These are phyloP conservation scores for Eutolmus rufibarbis DNA, from an alignment of 2,888 invertebrate genomes.

Conservation along the genomic window DNA sequence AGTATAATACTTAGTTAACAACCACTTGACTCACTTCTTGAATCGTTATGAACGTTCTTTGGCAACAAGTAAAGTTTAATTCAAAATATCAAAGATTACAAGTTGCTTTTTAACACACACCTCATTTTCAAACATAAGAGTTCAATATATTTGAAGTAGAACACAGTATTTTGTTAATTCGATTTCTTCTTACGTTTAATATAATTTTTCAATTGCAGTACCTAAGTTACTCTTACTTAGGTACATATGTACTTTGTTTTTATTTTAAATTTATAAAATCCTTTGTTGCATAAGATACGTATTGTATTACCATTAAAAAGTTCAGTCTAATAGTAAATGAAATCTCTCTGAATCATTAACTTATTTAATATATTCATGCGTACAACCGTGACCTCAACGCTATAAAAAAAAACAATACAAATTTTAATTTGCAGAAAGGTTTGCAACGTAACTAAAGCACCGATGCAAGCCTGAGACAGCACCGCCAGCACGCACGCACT, in stretches of 20 bases:
- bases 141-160: too few species aligned
- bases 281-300: not conserved
- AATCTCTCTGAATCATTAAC: not conserved
- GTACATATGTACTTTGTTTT: not conserved
- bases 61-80: too few species aligned
- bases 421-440: not conserved
- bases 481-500: not conserved
- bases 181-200: not conserved
- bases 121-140: too few species aligned
- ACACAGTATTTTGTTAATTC: not conserved
- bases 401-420: not conserved
- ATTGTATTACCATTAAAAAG: not conserved
- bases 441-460: not conserved
- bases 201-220: too few species aligned
- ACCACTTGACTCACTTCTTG: not conserved
- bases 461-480: not conserved
- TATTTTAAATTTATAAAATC: not conserved
- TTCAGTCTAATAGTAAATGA: not conserved
- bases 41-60: not conserved
- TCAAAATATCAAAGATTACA: not conserved
- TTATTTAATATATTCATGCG: not conserved
- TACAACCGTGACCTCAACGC: not conserved
- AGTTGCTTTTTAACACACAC: not conserved
- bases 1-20: not conserved
- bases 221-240: too few species aligned